phyloP scores from a whole-genome alignment of 2,888 invertebrate genomes.

The Monopis laevigella region DNA sequence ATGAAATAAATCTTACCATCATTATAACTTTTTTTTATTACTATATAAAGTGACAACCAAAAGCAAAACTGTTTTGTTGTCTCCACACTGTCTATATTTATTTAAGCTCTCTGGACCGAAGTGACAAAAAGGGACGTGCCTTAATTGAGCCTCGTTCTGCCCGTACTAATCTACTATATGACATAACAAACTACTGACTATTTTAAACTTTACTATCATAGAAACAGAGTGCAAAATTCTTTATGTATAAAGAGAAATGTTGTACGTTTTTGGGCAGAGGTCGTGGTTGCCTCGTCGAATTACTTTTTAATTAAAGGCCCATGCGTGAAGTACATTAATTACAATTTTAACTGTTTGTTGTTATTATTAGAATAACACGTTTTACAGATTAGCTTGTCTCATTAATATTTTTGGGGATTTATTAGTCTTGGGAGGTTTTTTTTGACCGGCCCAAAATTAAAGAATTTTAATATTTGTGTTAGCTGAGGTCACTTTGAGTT shows the following conservation, averaged over 20 bases:
- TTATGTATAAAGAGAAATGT: not conserved
- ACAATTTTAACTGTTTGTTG: conserved; percentile 3
- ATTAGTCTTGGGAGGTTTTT: too few relatives aligned
- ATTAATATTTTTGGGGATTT: not conserved
- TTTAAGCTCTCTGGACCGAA: too few relatives aligned
- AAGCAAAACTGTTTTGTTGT: too few relatives aligned
- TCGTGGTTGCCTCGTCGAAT: conserved; percentile 7
- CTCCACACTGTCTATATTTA: too few relatives aligned
- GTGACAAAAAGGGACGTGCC: conserved; percentile 1
- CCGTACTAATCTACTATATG: not conserved
- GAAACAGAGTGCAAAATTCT: not conserved
- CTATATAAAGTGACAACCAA: too few relatives aligned
- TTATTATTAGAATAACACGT: not conserved
- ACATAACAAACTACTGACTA: not conserved
- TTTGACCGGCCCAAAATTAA: too few relatives aligned
- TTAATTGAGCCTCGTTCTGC: conserved; percentile 1
- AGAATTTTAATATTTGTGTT: too few relatives aligned
- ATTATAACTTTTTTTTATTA: too few relatives aligned
- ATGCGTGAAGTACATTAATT: conserved; percentile 9
- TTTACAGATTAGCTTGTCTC: not conserved
- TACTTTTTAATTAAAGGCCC: conserved; percentile 3
- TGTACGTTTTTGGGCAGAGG: not conserved
- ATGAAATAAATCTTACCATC: too few relatives aligned
- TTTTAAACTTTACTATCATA: not conserved
- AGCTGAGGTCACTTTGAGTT: too few relatives aligned